Evolutionary conservation across 2,113 vertebrate genomes (phyloP).

Genomic region (Cryptoleucopteryx plumbea): DNA sequence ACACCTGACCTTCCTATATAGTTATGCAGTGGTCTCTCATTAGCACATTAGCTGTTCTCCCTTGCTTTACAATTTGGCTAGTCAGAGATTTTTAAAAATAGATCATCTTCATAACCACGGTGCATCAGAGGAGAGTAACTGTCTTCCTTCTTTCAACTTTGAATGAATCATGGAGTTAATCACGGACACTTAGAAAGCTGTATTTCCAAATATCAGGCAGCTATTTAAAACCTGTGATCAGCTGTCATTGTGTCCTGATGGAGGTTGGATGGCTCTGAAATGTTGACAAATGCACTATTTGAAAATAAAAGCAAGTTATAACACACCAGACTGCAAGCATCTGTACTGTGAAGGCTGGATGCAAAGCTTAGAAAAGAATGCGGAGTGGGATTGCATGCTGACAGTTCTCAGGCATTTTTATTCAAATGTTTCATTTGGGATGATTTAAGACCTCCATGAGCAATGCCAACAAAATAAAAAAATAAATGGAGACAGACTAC

Average conservation of each 20-base stretch:
- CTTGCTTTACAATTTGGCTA: background rate
- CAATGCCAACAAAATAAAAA: background rate
- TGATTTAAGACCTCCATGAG: background rate
- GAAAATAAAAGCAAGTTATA: constrained; percentile 59
- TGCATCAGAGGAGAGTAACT: background rate
- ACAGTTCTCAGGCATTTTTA: background rate
- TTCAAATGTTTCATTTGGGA: constrained; percentile 1
- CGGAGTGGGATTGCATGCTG: background rate
- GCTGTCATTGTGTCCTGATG: constrained; percentile 40
- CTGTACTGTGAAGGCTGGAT: constrained; percentile 58
- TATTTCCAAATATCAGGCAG: constrained; percentile 44
- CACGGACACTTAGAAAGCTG: background rate
- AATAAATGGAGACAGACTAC: background rate
- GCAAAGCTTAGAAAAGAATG: constrained; percentile 14
- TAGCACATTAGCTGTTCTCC: background rate
- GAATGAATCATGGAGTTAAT: constrained; percentile 27
- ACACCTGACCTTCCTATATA: background rate
- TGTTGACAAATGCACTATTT: constrained; percentile 46
- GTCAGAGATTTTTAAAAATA: constrained; percentile 13
- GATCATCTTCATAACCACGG: background rate
- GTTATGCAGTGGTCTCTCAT: background rate
- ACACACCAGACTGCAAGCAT: constrained; percentile 49
- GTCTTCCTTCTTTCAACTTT: background rate
- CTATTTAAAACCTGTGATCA: constrained; percentile 57
- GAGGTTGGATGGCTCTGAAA: constrained; percentile 14